A percentile compares a stretch with the other conserved stretches of the same genome.
phyloP scores from a whole-genome alignment of 1,140 invertebrate genomes.

The Ptiloglossa arizonensis region DNA sequence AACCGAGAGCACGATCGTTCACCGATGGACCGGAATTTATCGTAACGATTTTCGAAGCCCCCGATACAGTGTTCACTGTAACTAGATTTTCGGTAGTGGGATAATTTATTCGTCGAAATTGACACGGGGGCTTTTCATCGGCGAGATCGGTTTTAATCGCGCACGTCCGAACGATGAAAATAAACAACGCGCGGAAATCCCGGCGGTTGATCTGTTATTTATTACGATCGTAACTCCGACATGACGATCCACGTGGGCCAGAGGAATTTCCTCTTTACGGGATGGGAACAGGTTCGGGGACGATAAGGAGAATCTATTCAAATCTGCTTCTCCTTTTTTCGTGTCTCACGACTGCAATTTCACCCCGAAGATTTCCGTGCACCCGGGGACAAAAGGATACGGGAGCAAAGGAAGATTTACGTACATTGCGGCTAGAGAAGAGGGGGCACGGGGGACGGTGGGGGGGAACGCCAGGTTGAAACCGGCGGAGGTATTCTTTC shows the following conservation, averaged over 20 bases:
- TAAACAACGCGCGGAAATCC: background rate
- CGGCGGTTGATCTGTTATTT: constrained; percentile 1
- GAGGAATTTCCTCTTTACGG: background rate
- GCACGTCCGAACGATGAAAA: background rate
- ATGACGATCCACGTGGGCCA: background rate
- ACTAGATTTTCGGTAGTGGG: too few relatives aligned
- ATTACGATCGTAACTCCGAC: constrained; percentile 13
- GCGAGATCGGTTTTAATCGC: constrained; percentile 3
- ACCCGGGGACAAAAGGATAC: constrained; percentile 30
- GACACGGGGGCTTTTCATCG: too few relatives aligned
- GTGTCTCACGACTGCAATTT: constrained; percentile 47
- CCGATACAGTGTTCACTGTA: too few relatives aligned
- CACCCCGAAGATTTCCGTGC: constrained; percentile 43
- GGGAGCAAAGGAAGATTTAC: constrained; percentile 34
- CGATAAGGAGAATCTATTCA: constrained; percentile 48
- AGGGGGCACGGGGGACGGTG: background rate
- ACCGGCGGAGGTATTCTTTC: constrained; percentile 50
- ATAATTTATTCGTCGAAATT: too few relatives aligned
- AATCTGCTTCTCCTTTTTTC: constrained; percentile 34
- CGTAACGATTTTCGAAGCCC: too few relatives aligned
- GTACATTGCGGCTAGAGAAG: constrained; percentile 20
- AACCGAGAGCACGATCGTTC: too few relatives aligned
- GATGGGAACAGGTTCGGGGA: constrained; percentile 17
- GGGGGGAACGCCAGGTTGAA: too few relatives aligned
- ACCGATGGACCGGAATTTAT: too few relatives aligned